Evolutionary conservation across 2,888 invertebrate species (phyloP).

Genomic region (Silvanus unidentatus): DNA sequence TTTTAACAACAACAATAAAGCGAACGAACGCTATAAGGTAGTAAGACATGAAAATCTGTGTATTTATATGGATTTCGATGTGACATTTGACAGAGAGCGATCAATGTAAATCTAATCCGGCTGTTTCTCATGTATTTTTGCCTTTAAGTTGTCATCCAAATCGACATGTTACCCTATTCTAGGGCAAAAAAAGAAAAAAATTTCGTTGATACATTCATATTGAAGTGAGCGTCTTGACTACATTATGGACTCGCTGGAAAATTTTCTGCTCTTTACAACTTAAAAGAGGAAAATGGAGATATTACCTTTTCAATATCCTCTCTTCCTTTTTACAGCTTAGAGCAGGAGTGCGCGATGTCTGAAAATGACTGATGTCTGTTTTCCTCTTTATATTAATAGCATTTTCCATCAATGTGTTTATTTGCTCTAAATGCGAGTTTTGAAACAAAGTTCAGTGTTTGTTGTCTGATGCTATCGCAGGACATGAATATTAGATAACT

Average conservation of each 20-base stretch:
- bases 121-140: conserved; percentile 19
- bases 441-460: no score
- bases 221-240: conserved; percentile 5
- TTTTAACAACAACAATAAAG: no score
- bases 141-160: conserved; percentile 11
- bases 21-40: conserved; percentile 1
- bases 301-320: conserved; percentile 23
- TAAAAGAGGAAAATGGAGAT: conserved; percentile 23
- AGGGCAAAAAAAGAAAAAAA: no score
- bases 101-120: conserved; percentile 27
- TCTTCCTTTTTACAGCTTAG: conserved; percentile 11
- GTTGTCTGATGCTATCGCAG: no score
- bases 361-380: conserved; percentile 11
- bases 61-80: conserved; percentile 25
- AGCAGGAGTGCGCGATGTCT: conserved; percentile 6
- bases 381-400: background rate
- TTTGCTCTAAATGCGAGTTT: no score
- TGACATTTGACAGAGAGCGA: conserved; percentile 24
- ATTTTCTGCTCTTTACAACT: conserved; percentile 17
- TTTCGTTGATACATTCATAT: conserved; percentile 1
- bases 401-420: background rate
- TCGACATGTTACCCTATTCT: conserved; percentile 5
- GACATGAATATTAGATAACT: no score
- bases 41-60: conserved; percentile 19
- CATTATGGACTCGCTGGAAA: conserved; percentile 10